phyloP scores from a whole-genome alignment of 2,113 vertebrate species.

The Bubo blakistoni region DNA sequence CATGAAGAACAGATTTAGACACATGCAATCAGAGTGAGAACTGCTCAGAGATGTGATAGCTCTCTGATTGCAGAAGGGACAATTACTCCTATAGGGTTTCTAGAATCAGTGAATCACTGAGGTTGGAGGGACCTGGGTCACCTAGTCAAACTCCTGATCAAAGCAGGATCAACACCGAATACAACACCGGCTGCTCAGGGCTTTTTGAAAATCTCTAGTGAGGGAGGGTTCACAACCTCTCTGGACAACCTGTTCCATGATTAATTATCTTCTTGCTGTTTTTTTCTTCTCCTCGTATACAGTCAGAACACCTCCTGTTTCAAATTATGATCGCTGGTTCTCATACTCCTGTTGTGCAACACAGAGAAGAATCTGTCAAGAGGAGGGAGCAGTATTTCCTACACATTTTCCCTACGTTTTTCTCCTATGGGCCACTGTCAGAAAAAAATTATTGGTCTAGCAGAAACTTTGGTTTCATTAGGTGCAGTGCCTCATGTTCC shows the following conservation, averaged over 20 bases:
- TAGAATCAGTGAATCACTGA: background rate
- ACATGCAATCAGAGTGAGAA: background rate
- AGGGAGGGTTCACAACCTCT: background rate
- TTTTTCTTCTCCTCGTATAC: background rate
- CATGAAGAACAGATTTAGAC: background rate
- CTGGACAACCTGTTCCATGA: background rate
- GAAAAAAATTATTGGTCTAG: background rate
- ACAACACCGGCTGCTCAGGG: background rate
- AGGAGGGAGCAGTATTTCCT: background rate
- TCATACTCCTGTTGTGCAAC: background rate
- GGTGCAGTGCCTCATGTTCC: background rate
- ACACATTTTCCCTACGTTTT: background rate
- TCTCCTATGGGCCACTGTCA: background rate
- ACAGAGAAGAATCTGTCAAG: background rate
- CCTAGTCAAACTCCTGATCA: background rate
- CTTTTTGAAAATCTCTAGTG: background rate
- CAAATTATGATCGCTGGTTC: background rate
- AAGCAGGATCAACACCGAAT: background rate
- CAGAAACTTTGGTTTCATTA: background rate
- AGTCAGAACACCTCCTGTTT: background rate
- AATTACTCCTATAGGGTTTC: background rate
- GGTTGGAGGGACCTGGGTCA: background rate
- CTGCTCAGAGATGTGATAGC: background rate
- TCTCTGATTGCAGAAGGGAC: constrained; percentile 1
- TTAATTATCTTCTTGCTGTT: background rate